Evolutionary conservation across 2,888 invertebrate species (phyloP), one percentile per base, ranked within the genome.

Genomic region (Cyclophora albipunctata): DNA sequence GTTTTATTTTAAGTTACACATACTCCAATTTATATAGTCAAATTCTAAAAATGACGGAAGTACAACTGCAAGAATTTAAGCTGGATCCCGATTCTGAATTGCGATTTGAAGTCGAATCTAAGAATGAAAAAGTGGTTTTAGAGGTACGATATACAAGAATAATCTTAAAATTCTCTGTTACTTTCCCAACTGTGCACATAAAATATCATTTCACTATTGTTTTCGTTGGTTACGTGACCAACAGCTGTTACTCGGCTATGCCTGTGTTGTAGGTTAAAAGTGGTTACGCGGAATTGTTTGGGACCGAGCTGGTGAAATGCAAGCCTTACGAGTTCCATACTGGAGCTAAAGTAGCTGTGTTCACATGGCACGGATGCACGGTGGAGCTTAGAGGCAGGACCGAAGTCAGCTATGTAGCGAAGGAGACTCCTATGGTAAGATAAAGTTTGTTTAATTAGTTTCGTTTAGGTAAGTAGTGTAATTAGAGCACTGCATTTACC

Each of bases 281-380:
- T 66, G 99, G 99, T 0, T 92, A 94, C 66, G 98, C 98, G 0
- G 99, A 99, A 87, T 91, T 99, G 44, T 99, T 99, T 85, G 99
- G 99, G 1, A 97, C 98, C 0, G 99, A 99, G 81, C 75, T 99
- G 52, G 96, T 97, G 0, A 95, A 95, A 82, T 96, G 96, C 48
- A 98, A 97, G 80, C 93, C 94, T 1, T 98, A 98, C 78, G 93
- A 93, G 64, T 98, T 98, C 77, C 91, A 91, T 5, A 91, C 95
- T 3, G 97, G 98, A 0, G 95, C 98, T 2, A 98, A 99, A 86
- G 94, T 98, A 5, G 98, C 98, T 0, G 94, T 99, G 20, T 99
- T 95, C 73, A 97, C 98, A 2, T 99, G 96, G 94, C 97, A 98
- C 72, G 98, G 98, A 1, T 98, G 98, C 72, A 92, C 92, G 0